These are phyloP conservation scores for Anthoptus insignis DNA, from an alignment of 2,888 invertebrate species.

Conservation along the genomic window DNA sequence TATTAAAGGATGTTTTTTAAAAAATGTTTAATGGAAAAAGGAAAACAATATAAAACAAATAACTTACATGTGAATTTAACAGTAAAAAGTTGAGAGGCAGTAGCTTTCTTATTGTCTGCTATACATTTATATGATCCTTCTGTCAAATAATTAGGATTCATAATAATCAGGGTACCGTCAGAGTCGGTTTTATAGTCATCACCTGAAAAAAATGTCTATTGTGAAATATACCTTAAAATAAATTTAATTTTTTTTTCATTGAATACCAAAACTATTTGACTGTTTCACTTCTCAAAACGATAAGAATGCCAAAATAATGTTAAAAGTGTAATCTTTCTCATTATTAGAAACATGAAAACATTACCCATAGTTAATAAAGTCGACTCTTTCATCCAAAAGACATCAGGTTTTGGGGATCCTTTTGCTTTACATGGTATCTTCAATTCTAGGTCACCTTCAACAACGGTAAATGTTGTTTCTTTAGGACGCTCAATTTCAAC, in stretches of 20 bases:
- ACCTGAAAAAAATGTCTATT: background rate
- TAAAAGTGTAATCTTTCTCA: too few species aligned
- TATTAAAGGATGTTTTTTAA: too few species aligned
- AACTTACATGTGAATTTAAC: background rate
- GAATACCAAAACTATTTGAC: too few species aligned
- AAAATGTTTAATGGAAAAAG: too few species aligned
- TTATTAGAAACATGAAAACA: background rate
- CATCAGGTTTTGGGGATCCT: conserved; percentile 15
- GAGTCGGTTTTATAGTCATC: background rate
- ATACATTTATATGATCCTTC: background rate
- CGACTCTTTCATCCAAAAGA: background rate
- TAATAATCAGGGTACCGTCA: background rate
- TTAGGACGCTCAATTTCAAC: conserved; percentile 13
- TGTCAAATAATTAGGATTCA: background rate
- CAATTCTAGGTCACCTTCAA: conserved; percentile 7
- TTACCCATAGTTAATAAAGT: background rate
- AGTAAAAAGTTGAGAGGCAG: background rate
- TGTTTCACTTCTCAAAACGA: too few species aligned
- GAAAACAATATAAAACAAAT: background rate
- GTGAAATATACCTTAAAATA: background rate
- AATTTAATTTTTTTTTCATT: background rate
- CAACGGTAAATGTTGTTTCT: background rate
- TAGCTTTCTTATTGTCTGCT: background rate
- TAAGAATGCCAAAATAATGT: too few species aligned
- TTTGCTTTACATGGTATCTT: conserved; percentile 22